Evolutionary conservation across 2,113 vertebrate species (phyloP).

Genomic region (Chrysemys picta): DNA sequence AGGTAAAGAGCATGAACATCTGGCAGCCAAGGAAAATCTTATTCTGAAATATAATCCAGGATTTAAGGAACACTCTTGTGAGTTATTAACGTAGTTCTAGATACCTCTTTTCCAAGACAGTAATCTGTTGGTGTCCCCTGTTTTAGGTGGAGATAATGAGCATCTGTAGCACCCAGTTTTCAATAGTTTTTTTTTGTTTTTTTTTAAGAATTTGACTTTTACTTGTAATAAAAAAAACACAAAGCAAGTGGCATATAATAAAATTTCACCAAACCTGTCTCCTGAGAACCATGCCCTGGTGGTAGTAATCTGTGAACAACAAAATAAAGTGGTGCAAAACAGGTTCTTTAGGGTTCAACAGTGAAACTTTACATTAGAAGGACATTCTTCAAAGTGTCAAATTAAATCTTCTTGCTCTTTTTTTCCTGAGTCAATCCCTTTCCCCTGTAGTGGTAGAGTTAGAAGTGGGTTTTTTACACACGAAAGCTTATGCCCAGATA

Average conservation of each 20-base stretch:
- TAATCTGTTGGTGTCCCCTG: neutral
- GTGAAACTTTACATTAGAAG: neutral
- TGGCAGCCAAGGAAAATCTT: neutral
- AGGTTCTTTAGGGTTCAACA: neutral
- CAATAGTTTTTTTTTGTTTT: neutral
- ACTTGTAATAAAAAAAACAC: neutral
- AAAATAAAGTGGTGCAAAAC: neutral
- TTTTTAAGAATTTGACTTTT: neutral
- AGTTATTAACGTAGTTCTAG: neutral
- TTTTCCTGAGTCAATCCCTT: neutral
- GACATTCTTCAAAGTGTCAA: neutral
- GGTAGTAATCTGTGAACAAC: neutral
- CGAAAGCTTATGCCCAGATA: too few species aligned
- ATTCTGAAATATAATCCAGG: neutral
- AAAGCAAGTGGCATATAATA: neutral
- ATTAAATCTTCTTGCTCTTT: neutral
- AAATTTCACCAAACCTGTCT: neutral
- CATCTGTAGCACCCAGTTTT: neutral
- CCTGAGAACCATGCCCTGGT: neutral
- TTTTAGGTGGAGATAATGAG: neutral
- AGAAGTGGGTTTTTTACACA: too few species aligned
- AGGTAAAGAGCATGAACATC: neutral
- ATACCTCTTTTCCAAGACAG: neutral
- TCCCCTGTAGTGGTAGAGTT: neutral
- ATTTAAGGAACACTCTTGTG: neutral